A percentile compares a stretch with the other conserved stretches of the same genome.
These are phyloP conservation scores for Armadillidium nasatum DNA, from an alignment of 1,140 invertebrate genomes.

Conservation along the genomic window DNA sequence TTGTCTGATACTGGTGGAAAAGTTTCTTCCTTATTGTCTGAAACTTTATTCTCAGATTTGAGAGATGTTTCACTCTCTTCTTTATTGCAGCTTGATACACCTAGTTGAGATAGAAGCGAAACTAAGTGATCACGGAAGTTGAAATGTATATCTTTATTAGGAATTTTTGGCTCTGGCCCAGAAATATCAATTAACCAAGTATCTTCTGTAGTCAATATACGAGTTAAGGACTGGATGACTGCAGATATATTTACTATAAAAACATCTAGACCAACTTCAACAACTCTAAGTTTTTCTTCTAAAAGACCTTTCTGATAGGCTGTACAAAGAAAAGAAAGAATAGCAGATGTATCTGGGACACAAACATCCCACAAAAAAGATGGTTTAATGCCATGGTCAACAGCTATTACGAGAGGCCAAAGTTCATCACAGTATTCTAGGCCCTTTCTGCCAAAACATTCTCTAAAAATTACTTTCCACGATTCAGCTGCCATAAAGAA, in stretches of 20 bases:
- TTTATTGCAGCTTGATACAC: constrained; percentile 12
- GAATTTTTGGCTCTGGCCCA: constrained; percentile 34
- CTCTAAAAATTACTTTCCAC: constrained; percentile 36
- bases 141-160: constrained; percentile 30
- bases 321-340: constrained; percentile 34
- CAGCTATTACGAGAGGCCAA: constrained; percentile 33
- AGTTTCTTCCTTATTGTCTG: not conserved
- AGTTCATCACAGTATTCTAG: constrained; percentile 40
- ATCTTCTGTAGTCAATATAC: constrained; percentile 28
- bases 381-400: constrained; percentile 41
- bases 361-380: constrained; percentile 43
- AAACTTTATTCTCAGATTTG: not conserved
- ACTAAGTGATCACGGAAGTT: constrained; percentile 32
- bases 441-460: constrained; percentile 35
- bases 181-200: constrained; percentile 41
- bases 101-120: constrained; percentile 37
- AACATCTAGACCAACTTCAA: constrained; percentile 40
- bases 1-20: not conserved
- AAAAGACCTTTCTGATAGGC: constrained; percentile 32
- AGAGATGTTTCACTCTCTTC: not conserved
- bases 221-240: constrained; percentile 24
- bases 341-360: constrained; percentile 33
- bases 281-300: constrained; percentile 31
- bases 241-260: constrained; percentile 40
- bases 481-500: not conserved